Conservation (phyloP, 2,113 vertebrate species). For the Poeciliopsis turrubarensis region DNA sequence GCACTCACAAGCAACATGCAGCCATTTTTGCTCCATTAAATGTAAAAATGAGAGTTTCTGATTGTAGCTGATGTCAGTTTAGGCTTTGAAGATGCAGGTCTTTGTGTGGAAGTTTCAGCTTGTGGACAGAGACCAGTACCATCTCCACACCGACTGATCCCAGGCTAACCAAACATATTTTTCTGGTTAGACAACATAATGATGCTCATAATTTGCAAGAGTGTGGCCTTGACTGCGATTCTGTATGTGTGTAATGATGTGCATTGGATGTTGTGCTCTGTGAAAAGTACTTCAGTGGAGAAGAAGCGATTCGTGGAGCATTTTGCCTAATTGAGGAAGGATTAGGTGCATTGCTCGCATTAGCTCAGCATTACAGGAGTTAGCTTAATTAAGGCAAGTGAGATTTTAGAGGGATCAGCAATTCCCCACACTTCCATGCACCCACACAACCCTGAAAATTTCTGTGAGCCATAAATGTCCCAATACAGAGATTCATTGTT, state of each 20-base stretch:
- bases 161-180: conserved; percentile 46
- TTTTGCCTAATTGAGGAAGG: conserved; percentile 68
- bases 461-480: conserved; percentile 19
- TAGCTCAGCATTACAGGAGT: conserved; percentile 58
- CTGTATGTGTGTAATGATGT: conserved; percentile 53
- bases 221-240: conserved; percentile 7
- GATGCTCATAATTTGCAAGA: conserved; percentile 27
- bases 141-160: conserved; percentile 32
- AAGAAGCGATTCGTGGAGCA: conserved; percentile 54
- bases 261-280: conserved; percentile 42
- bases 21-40: background rate
- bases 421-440: conserved; percentile 15
- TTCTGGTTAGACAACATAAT: conserved; percentile 57
- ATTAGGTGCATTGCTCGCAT: conserved; percentile 67
- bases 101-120: background rate
- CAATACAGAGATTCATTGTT: background rate
- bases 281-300: conserved; percentile 48
- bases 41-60: background rate
- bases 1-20: background rate
- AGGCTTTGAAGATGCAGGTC: background rate
- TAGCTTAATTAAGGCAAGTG: conserved; percentile 66
- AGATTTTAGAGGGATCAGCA: conserved; percentile 58
- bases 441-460: conserved; percentile 2
- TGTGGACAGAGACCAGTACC: background rate
- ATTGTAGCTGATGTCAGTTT: background rate